Percentiles rank a stretch among this genome's conserved stretches.
These are phyloP conservation scores for Agriopis marginaria DNA, from an alignment of 2,888 invertebrate species.

Conservation along the genomic window DNA sequence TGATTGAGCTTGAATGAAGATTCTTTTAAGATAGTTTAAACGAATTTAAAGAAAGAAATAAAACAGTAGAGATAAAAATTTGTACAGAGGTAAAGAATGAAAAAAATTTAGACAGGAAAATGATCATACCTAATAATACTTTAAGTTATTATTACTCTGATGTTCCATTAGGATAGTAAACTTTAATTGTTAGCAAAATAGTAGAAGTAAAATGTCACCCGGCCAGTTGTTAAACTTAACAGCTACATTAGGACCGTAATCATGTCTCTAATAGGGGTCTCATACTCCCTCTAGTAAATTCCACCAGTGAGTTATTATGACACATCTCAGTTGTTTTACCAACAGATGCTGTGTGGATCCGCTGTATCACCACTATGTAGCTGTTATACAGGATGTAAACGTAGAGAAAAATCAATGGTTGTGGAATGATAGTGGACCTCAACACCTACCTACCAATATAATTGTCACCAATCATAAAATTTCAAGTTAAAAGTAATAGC, in stretches of 20 bases:
- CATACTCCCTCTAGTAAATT: constrained; percentile 40
- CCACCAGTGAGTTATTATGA: constrained; percentile 67
- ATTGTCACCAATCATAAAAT: too few species aligned
- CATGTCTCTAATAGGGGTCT: constrained; percentile 18
- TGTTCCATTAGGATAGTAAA: neutral
- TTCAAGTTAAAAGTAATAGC: too few species aligned
- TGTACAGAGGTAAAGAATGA: too few species aligned
- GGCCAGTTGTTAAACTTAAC: constrained; percentile 8
- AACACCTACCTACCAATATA: neutral
- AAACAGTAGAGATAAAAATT: too few species aligned
- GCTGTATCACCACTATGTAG: neutral
- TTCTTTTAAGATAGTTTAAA: too few species aligned
- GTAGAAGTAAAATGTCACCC: neutral
- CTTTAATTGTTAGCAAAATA: neutral
- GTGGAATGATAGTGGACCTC: neutral
- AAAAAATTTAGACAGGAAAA: too few species aligned
- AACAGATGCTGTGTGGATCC: constrained; percentile 62
- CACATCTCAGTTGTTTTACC: constrained; percentile 63
- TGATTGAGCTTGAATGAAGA: too few species aligned
- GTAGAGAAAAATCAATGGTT: neutral
- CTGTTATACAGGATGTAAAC: neutral
- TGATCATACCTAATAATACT: too few species aligned
- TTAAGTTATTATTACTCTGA: too few species aligned
- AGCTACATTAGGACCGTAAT: constrained; percentile 8
- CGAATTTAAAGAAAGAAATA: too few species aligned